Base-by-base conservation (phyloP, 2,113 vertebrate genomes). In the Siphamia tubifer region DNA sequence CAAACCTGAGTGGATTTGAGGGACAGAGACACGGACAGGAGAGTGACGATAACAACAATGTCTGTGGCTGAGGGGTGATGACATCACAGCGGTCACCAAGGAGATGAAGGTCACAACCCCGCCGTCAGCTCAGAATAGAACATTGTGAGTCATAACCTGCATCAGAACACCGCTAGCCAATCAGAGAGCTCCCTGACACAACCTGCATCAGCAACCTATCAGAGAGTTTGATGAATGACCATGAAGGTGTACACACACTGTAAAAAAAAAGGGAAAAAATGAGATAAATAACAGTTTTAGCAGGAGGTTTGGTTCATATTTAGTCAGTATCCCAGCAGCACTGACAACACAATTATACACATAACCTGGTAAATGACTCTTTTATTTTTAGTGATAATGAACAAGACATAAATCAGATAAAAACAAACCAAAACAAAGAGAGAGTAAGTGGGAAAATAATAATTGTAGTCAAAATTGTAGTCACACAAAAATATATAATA, bases 71-170 rank as follows among this genome's bases (percentile, higher is more conserved):
- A 17, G 56, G 8, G 27, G 31, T 1, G 15, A 31, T 73, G 79
- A 81, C 83, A 66, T 84, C 83, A 83, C 30, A 36, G 31, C 4
- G 53, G 78, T 87, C 81, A 74, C 84, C 81, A 77, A 23, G 82
- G 84, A 70, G 65, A 85, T 39, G 2, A 79, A 86, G 85, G 82
- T 86, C 82, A 78, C 4, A 61, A 58, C 64, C 74, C 40, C 15
- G 17, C 49, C 49, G 55, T 12, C 21, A 28, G 48, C 74, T 83
- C 61, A 82, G 73, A 88, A 86, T 81, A 85, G 80, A 81, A 17
- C 45, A 78, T n/a, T n/a, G n/a, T 87, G 87, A 89, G 73, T 89
- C 87, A 89, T 19, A 16, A 24, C 36, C 28, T 72, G 79, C 81
- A 66, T 83, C 85, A 53, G 32, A 42, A 20, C 51, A 7, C 3